A percentile compares a stretch with the other conserved stretches of the same genome.
These are phyloP conservation scores for Heterocephalus glaber DNA, from an alignment of 2,113 vertebrate genomes.

Conservation along the genomic window DNA sequence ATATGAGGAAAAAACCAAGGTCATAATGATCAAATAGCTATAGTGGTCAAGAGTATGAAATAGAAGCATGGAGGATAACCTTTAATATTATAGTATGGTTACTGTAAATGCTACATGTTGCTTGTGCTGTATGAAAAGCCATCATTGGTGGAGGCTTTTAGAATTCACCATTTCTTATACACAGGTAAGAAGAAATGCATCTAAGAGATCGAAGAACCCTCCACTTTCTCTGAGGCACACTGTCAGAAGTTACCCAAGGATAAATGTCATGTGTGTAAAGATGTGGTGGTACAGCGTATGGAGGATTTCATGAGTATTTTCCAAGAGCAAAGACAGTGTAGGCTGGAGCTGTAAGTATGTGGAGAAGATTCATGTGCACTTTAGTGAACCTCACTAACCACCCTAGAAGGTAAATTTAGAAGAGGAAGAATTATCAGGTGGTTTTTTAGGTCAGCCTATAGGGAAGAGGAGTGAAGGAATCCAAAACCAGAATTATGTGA, in stretches of 20 bases:
- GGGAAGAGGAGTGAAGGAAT: neutral
- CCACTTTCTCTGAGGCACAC: neutral
- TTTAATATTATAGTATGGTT: too few species aligned
- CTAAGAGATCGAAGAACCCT: neutral
- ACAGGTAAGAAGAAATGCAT: neutral
- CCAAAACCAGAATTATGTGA: neutral
- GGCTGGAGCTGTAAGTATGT: neutral
- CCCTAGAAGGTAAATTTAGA: neutral
- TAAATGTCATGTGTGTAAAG: neutral
- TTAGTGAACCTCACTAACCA: neutral
- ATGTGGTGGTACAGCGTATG: neutral
- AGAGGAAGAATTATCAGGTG: neutral
- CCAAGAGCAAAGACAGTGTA: neutral
- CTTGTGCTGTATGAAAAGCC: neutral
- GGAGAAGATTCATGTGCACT: neutral
- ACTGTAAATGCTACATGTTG: neutral
- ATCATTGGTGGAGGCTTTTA: neutral
- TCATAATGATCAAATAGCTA: neutral
- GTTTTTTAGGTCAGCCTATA: conserved; percentile 39
- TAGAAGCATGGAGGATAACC: fast-evolving
- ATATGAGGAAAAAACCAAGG: neutral
- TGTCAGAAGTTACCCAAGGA: neutral
- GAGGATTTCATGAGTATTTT: neutral
- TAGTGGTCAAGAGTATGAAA: neutral
- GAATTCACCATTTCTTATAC: neutral